A percentile compares a stretch with the other conserved stretches of the same genome.
Conservation (phyloP, 2,797 vertebrate species). For the Rhinogobio ventralis region DNA sequence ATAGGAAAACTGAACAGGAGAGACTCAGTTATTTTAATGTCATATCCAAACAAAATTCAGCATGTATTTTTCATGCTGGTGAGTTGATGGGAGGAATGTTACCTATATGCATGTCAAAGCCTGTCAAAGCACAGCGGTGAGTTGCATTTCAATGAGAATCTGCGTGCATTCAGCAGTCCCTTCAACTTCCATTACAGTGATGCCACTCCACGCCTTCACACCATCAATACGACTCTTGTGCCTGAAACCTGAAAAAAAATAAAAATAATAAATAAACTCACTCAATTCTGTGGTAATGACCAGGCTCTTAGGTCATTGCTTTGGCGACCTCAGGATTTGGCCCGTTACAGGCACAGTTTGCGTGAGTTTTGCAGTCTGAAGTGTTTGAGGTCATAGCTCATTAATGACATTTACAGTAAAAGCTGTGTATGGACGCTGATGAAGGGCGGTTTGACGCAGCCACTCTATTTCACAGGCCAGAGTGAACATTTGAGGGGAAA, state of each 20-base stretch:
- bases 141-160: conserved; percentile 52
- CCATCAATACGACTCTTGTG: conserved; percentile 58
- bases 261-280: conserved; percentile 29
- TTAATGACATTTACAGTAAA: conserved; percentile 72
- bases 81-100: conserved; percentile 53
- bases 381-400: conserved; percentile 73
- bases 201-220: conserved; percentile 63
- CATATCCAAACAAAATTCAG: conserved; percentile 49
- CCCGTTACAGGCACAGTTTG: conserved; percentile 63
- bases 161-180: conserved; percentile 37
- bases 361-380: conserved; percentile 72
- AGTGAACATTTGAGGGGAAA: conserved; percentile 14
- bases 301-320: conserved; percentile 59
- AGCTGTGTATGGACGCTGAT: conserved; percentile 60
- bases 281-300: conserved; percentile 59
- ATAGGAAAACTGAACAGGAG: background rate
- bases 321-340: conserved; percentile 60
- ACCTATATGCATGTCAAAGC: conserved; percentile 60
- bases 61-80: conserved; percentile 51
- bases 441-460: conserved; percentile 46
- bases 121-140: conserved; percentile 38
- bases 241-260: conserved; percentile 7
- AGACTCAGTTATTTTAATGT: conserved; percentile 51
- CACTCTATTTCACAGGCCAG: conserved; percentile 53
- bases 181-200: conserved; percentile 66